phyloP scores from a whole-genome alignment of 2,888 invertebrate genomes.

The Rotaria macrura region DNA sequence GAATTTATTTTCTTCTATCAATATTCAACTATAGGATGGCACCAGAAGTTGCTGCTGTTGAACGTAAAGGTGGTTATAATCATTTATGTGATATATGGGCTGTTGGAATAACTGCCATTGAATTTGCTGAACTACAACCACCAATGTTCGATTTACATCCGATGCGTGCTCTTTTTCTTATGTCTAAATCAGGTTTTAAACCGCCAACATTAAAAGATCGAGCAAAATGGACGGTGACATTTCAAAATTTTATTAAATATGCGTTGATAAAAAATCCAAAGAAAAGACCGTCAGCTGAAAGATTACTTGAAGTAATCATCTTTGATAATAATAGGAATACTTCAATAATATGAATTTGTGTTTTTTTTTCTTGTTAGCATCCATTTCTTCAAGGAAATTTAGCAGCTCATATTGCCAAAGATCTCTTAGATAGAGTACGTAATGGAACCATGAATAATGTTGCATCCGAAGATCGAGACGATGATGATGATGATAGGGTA shows the following conservation, averaged over 20 bases:
- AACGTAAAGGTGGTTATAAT: conserved; percentile 94
- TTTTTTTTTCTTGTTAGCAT: conserved; percentile 62
- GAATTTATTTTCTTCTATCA: too few relatives aligned
- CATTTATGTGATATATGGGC: conserved; percentile 99
- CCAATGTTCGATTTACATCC: conserved; percentile 99
- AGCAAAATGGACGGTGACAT: conserved; percentile 74
- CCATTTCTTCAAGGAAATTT: conserved; percentile 80
- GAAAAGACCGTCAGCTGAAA: conserved; percentile 90
- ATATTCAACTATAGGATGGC: conserved; percentile 50
- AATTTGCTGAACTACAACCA: conserved; percentile 92
- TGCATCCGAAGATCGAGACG: conserved; percentile 57
- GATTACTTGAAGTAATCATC: conserved; percentile 59
- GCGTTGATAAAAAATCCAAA: conserved; percentile 95
- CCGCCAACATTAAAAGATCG: conserved; percentile 87
- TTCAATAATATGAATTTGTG: too few relatives aligned
- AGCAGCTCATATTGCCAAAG: conserved; percentile 75
- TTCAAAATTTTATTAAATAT: conserved; percentile 89
- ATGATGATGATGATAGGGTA: conserved; percentile 77
- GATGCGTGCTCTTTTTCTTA: conserved; percentile 86
- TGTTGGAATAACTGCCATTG: conserved; percentile 94
- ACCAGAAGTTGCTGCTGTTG: conserved; percentile 73
- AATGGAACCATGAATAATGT: conserved; percentile 62
- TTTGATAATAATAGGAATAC: neutral
- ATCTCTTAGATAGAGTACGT: conserved; percentile 62
- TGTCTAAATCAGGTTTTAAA: conserved; percentile 97